Base-by-base conservation (phyloP, 2,888 invertebrate species). In the Pyralis farinalis region DNA sequence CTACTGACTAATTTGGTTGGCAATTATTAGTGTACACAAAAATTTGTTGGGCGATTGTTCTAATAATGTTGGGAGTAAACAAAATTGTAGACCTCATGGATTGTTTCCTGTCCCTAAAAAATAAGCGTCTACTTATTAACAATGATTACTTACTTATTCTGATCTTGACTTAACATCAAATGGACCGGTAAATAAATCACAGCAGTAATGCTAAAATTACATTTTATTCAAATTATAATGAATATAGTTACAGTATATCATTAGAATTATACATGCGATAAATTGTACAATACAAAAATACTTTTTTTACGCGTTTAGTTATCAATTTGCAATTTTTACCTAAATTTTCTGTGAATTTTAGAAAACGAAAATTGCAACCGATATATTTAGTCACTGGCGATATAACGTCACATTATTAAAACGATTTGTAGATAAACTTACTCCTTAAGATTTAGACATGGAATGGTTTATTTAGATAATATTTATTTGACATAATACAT, bases 41-140 rank as follows among this genome's bases (percentile, higher is more conserved):
- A 16, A 16, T 16, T 3, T 16, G 16, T 16, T 16, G 16, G 16
- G 16, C 16, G 16, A 4, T 16, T 16, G 16, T 16, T 16, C 16
- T 4, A 4, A 16, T 4, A 2, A 4, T 16, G 16, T 16, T 16
- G 16, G 16, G 3, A 16, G 16, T 16, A n/a, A n/a, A n/a, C n/a
- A n/a, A n/a, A n/a, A n/a, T n/a, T n/a, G n/a, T 16, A 16, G 4
- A 16, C 16, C 20, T 36, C 28, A 29, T 11, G 39, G 78, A 83
- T 73, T 68, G 88, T 87, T 88, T 88, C 88, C 87, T 87, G 87
- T 83, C 88, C 84, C 87, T 87, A 84, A 71, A 16, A 49, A 47
- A 49, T 53, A 70, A 71, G 69, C 74, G 67, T 61, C 52, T 57
- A 58, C 60, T 25, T 42, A 55, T 50, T 58, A 63, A 68, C 59